Evolutionary conservation across 2,888 invertebrate species (phyloP).

Genomic region (Drosophila subsilvestris): DNA sequence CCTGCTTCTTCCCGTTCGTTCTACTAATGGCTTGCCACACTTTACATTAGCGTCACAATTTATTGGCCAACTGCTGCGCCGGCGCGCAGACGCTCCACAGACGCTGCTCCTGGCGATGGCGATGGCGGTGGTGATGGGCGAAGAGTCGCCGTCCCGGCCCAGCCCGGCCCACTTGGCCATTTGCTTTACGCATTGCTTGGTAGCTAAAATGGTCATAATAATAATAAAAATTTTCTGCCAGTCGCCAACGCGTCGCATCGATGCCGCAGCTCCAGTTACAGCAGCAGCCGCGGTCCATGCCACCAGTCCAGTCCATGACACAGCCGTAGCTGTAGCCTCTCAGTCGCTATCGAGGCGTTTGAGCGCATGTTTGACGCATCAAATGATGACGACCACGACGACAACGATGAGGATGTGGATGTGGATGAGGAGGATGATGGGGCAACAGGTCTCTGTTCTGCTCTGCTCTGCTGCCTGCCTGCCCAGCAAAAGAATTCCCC

Average conservation of each 20-base stretch:
- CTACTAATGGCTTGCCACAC: slow-evolving; percentile 79
- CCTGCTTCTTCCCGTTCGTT: slow-evolving; percentile 23
- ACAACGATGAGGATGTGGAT: slow-evolving; percentile 16
- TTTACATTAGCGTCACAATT: slow-evolving; percentile 80
- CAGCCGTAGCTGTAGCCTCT: slow-evolving; percentile 4
- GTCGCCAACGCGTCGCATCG: slow-evolving; percentile 33
- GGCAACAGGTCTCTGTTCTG: slow-evolving; percentile 61
- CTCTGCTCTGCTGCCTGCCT: slow-evolving; percentile 36
- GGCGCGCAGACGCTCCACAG: slow-evolving; percentile 57
- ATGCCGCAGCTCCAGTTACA: slow-evolving; percentile 20
- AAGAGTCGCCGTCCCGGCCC: neutral
- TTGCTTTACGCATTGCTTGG: slow-evolving; percentile 74
- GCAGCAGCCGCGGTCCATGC: slow-evolving; percentile 4
- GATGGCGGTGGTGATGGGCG: too few relatives aligned
- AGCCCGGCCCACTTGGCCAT: slow-evolving; percentile 58
- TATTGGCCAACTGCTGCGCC: slow-evolving; percentile 65
- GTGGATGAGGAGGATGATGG: slow-evolving; percentile 23
- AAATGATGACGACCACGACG: slow-evolving; percentile 49
- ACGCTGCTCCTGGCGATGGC: slow-evolving; percentile 32
- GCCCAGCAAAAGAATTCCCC: slow-evolving; percentile 15
- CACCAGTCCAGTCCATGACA: slow-evolving; percentile 8
- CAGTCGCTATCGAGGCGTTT: slow-evolving; percentile 66
- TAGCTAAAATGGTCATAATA: slow-evolving; percentile 78
- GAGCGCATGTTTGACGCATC: slow-evolving; percentile 80
- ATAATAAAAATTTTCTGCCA: slow-evolving; percentile 76